Conservation (phyloP, 2,113 vertebrate genomes). For the Sceloporus undulatus region DNA sequence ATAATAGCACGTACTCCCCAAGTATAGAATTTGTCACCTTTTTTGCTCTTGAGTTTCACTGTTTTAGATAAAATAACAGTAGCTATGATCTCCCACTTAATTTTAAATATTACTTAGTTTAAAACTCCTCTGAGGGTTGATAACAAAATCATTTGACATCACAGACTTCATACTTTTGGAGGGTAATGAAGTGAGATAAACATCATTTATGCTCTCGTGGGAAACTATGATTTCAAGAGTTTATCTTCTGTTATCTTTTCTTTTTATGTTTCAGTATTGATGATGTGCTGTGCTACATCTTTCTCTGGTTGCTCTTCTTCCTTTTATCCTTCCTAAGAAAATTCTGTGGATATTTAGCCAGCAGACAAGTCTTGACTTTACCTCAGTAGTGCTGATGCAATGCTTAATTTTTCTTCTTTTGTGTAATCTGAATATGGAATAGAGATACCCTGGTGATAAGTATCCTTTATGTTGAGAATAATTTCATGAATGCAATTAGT, state of each 20-base stretch:
- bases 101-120: background rate
- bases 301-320: background rate
- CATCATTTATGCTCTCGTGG: conserved; percentile 10
- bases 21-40: no score
- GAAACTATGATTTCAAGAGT: background rate
- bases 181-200: conserved; percentile 2
- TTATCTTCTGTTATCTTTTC: conserved; percentile 11
- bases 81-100: background rate
- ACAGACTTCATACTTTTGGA: background rate
- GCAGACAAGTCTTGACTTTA: background rate
- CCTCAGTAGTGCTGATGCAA: background rate
- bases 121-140: background rate
- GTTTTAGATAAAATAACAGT: background rate
- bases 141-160: background rate
- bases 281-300: background rate
- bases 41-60: no score
- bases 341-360: conserved; percentile 22
- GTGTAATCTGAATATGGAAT: background rate
- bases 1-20: no score
- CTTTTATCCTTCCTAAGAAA: conserved; percentile 12
- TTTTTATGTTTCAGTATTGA: background rate
- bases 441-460: background rate
- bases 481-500: background rate
- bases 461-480: conserved; percentile 4
- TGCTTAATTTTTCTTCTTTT: background rate